Evolutionary conservation across 1,140 invertebrate genomes (phyloP).

Genomic region (Drosophila gunungcola): DNA sequence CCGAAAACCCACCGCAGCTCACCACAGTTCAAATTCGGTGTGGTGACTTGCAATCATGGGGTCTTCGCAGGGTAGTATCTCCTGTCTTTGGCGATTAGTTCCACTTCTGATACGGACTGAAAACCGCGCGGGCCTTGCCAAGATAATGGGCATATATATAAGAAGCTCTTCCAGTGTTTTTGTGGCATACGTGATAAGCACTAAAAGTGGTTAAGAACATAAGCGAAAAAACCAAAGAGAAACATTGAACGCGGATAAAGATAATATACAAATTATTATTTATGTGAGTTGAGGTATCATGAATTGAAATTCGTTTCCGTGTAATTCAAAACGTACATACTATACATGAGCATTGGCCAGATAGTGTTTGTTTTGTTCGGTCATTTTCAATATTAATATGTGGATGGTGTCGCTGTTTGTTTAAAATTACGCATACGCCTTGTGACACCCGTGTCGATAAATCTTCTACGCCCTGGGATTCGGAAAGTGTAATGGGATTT

Average conservation of each 20-base stretch:
- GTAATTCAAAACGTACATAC: neutral
- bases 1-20: constrained; percentile 8
- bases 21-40: constrained; percentile 7
- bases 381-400: constrained; percentile 36
- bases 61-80: constrained; percentile 14
- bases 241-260: constrained; percentile 15
- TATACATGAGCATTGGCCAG: constrained; percentile 5
- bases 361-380: constrained; percentile 16
- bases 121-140: constrained; percentile 12
- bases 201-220: constrained; percentile 2
- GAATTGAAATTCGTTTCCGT: constrained; percentile 17
- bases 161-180: constrained; percentile 3
- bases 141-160: constrained; percentile 18
- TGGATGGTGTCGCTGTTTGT: constrained; percentile 17
- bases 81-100: constrained; percentile 26
- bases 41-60: constrained; percentile 19
- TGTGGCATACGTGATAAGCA: constrained; percentile 36
- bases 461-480: constrained; percentile 33
- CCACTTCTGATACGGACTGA: constrained; percentile 17
- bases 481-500: constrained; percentile 10
- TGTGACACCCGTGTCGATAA: constrained; percentile 52
- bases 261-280: constrained; percentile 3
- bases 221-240: constrained; percentile 12
- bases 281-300: constrained; percentile 9
- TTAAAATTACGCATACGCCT: constrained; percentile 64